Base-by-base conservation (phyloP, 2,113 vertebrate genomes). In the Eolophus roseicapilla region DNA sequence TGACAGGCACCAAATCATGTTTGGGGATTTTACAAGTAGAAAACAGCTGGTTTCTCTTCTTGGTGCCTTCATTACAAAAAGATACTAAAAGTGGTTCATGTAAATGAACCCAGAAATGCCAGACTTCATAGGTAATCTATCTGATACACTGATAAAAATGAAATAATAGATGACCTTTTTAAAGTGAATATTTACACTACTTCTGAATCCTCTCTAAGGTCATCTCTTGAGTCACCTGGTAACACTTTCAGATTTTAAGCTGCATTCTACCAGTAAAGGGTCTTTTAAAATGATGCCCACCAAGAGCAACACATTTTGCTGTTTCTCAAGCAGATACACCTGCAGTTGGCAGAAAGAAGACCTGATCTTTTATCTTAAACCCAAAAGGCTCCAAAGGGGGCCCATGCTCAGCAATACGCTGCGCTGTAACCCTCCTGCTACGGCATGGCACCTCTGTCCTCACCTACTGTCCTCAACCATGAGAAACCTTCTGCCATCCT, bases 351-450 rank as follows among this genome's bases (percentile, higher is more conserved):
- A 70, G 20, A 82, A 13, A 9, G 29, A 86, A 9, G 35, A 57
- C 8, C 9, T 8, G 13, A 39, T 55, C 35, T 79, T 69, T 50
- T 18, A 11, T 29, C 44, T 82, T 15, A 59, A 91, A 83, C 50
- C 6, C 46, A 68, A 46, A 90, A 67, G 29, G 28, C 35, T 81
- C 33, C 15, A 7, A 29, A 8, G 63, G n/a, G 64, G 0, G 0
- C 17, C 50, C 59, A 0, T 44, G 28, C 55, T 71, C 2, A 0
- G 19, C 53, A 70, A 37, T 10, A 11, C 2, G 2, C 13, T 0
- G 0, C 0, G 1, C 55, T 60, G 64, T 21, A 59, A 62, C 17
- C 2, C 7, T 59, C 60, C 31, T 13, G 6, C 69, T 89, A 55
- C 0, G 1, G 29, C 4, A 11, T 0, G 5, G 46, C 65, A 77